Base-by-base conservation (phyloP, 2,113 vertebrate genomes). In the Orthonyx spaldingii region DNA sequence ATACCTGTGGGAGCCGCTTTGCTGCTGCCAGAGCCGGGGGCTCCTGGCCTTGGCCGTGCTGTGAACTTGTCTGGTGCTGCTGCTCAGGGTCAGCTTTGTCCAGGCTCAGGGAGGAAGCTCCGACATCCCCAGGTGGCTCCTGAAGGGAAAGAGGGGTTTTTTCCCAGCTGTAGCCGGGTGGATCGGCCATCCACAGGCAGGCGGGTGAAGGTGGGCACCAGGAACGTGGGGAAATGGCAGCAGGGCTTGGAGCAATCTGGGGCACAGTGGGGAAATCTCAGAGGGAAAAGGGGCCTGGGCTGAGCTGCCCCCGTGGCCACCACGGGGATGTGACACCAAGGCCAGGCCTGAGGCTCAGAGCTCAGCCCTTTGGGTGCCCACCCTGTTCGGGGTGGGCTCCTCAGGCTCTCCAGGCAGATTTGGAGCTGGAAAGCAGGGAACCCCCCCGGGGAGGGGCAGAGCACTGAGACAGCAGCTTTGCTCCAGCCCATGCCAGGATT, bases 271-370 rank as follows among this genome's bases (percentile, higher is more conserved):
- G n/a, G n/a, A n/a, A n/a, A n/a, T n/a, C 15, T 24, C 10, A 6
- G 50, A 56, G 44, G 42, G 19, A 23, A 65, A 2, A 37, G 21
- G 12, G 39, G 24, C 28, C 60, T 39, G 5, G 4, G 39, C 75
- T 8, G 37, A 85, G 65, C 52, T 70, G 55, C 0, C 19, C 22
- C 37, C 1, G 1, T 4, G 15, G 14, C 37, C 2, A 3, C 32
- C 3, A 0, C 2, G 24, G 70, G 84, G 27, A 42, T 2, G 5
- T 56, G 91, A 22, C 59, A 2, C 13, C 0, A 4, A 5, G 41
- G 35, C 61, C 19, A 2, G 3, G 39, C 3, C 1, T 0, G 0
- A 10, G 39, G 52, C 78, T 71, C 27, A 2, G 17, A 0, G 1
- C 60, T 80, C 22, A 0, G 17, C 61, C 47, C 72, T 8, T 9